These are phyloP conservation scores for Sebastes alutus DNA, from an alignment of 2,797 vertebrate species.

Conservation along the genomic window DNA sequence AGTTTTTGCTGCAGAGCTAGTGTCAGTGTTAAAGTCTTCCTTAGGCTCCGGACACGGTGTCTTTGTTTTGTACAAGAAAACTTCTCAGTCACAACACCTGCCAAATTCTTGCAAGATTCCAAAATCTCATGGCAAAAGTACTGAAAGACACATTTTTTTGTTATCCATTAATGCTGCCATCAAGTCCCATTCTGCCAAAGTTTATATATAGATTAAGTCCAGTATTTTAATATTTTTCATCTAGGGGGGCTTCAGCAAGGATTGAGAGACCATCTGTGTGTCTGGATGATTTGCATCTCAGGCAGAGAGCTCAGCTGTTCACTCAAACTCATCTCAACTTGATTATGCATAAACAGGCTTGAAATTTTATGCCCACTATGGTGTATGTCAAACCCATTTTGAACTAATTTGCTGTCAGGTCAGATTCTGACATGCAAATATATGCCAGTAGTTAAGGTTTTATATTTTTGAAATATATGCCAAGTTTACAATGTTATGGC, in stretches of 20 bases:
- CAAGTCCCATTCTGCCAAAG: background rate
- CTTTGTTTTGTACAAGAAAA: background rate
- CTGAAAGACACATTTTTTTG: background rate
- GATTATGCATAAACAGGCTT: constrained; percentile 36
- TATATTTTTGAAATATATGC: background rate
- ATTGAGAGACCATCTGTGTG: constrained; percentile 3
- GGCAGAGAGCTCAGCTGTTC: constrained; percentile 45
- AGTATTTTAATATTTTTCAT: background rate
- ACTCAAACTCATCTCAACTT: constrained; percentile 37
- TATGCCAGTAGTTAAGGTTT: background rate
- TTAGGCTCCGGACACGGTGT: background rate
- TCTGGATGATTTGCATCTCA: constrained; percentile 29
- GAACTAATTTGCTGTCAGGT: constrained; percentile 23
- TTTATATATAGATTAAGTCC: background rate
- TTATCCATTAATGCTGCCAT: background rate
- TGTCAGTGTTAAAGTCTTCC: background rate
- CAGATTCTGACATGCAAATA: constrained; percentile 11
- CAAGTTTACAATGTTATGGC: background rate
- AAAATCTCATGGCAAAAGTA: background rate
- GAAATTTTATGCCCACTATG: constrained; percentile 5
- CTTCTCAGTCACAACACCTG: background rate
- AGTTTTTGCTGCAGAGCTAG: background rate
- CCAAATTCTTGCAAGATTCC: background rate
- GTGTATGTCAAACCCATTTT: constrained; percentile 21
- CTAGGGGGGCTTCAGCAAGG: background rate